phyloP scores from a whole-genome alignment of 1,140 invertebrate species.

The Cotesia chilonis region DNA sequence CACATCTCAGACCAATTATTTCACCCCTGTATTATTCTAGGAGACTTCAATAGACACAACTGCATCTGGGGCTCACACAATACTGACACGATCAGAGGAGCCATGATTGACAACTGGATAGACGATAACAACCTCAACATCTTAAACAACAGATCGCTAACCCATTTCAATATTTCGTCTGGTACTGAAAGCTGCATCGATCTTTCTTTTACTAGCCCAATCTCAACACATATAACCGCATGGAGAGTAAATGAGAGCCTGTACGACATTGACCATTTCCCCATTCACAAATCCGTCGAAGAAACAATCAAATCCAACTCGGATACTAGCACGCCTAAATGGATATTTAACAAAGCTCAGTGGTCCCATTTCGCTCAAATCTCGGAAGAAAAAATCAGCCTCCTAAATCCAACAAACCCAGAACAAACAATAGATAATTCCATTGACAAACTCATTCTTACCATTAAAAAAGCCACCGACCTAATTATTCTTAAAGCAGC shows the following conservation, averaged over 20 bases:
- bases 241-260: slow-evolving; percentile 45
- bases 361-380: too few relatives aligned
- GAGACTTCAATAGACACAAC: slow-evolving; percentile 54
- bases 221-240: slow-evolving; percentile 42
- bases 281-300: slow-evolving; percentile 39
- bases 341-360: too few relatives aligned
- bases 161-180: slow-evolving; percentile 44
- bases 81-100: slow-evolving; percentile 46
- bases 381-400: too few relatives aligned
- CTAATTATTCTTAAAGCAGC: too few relatives aligned
- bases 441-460: too few relatives aligned
- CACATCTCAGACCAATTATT: slow-evolving; percentile 45
- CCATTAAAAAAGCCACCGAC: too few relatives aligned
- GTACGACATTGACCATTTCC: slow-evolving; percentile 52
- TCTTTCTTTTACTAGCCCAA: slow-evolving; percentile 43
- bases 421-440: too few relatives aligned
- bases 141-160: slow-evolving; percentile 43
- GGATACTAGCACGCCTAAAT: too few relatives aligned
- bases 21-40: slow-evolving; percentile 45
- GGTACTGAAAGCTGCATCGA: slow-evolving; percentile 48
- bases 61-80: slow-evolving; percentile 47
- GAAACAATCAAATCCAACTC: too few relatives aligned
- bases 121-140: slow-evolving; percentile 39
- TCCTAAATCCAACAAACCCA: too few relatives aligned
- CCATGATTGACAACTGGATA: slow-evolving; percentile 43